phyloP scores from a whole-genome alignment of 2,113 vertebrate species.

The Brevimyrus niger region DNA sequence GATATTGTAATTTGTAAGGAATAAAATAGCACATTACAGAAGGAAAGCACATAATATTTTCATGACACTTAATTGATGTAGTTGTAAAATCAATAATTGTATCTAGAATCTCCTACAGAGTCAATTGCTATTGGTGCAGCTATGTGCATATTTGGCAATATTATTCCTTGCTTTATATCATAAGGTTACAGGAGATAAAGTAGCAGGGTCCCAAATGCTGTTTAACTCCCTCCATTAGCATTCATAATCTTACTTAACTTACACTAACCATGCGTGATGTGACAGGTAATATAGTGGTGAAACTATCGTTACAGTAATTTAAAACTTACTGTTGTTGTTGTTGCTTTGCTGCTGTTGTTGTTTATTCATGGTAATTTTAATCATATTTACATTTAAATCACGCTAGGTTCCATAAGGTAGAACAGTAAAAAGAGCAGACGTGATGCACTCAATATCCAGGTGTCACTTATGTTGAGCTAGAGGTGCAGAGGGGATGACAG shows the following conservation, averaged over 20 bases:
- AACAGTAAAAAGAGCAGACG: not conserved
- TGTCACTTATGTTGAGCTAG: not conserved
- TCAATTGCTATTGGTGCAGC: not conserved
- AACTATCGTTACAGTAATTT: not conserved
- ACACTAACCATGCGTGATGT: not conserved
- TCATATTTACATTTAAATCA: not conserved
- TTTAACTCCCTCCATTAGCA: not conserved
- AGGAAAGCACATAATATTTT: not conserved
- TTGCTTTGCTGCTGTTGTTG: not conserved
- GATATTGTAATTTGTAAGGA: not conserved
- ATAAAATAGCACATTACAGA: not conserved
- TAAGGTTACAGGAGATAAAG: not conserved
- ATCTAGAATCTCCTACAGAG: not conserved
- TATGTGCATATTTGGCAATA: not conserved
- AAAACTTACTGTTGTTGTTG: not conserved
- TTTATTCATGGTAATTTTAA: not conserved
- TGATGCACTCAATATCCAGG: not conserved
- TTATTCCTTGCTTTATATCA: not conserved
- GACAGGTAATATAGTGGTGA: not conserved
- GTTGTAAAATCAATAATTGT: not conserved
- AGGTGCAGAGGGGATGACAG: not conserved
- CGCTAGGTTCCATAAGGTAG: not conserved
- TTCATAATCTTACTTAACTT: not conserved
- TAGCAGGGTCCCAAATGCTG: not conserved
- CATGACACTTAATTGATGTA: not conserved